Conservation (phyloP, 2,113 vertebrate species). For the Cervus canadensis region DNA sequence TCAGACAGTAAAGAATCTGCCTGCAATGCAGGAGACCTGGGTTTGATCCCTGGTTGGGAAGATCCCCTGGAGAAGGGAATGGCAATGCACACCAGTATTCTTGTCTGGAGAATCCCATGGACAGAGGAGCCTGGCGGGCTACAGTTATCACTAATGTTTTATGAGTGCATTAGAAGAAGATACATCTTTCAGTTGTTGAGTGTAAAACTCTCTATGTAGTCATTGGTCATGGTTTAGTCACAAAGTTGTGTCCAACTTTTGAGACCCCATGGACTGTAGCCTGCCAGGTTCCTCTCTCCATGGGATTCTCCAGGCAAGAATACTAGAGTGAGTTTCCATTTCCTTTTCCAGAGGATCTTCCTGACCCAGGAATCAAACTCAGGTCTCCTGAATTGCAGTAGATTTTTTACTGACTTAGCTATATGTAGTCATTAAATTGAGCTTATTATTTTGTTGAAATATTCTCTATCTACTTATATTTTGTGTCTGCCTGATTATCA, state of each 20-base stretch:
- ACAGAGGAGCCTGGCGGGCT: background rate
- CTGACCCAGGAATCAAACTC: background rate
- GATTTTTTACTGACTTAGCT: background rate
- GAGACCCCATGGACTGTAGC: background rate
- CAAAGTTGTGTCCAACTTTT: background rate
- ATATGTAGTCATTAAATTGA: background rate
- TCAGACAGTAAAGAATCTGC: background rate
- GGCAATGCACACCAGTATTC: background rate
- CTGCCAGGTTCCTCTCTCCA: background rate
- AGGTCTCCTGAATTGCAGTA: background rate
- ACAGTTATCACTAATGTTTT: background rate
- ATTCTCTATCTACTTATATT: background rate
- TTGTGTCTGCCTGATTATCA: background rate
- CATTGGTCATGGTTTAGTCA: background rate
- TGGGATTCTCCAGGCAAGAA: background rate
- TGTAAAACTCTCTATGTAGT: background rate
- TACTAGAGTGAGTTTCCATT: background rate
- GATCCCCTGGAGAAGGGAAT: background rate
- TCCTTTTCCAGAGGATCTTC: background rate
- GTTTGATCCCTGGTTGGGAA: background rate
- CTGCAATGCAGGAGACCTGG: background rate
- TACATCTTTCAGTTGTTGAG: background rate
- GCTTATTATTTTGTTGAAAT: background rate
- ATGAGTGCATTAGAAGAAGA: background rate
- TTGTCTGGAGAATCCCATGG: background rate